Evolutionary conservation across 2,113 vertebrate species (phyloP), one percentile per base, ranked within the genome.

Genomic region (Gopherus evgoodei): DNA sequence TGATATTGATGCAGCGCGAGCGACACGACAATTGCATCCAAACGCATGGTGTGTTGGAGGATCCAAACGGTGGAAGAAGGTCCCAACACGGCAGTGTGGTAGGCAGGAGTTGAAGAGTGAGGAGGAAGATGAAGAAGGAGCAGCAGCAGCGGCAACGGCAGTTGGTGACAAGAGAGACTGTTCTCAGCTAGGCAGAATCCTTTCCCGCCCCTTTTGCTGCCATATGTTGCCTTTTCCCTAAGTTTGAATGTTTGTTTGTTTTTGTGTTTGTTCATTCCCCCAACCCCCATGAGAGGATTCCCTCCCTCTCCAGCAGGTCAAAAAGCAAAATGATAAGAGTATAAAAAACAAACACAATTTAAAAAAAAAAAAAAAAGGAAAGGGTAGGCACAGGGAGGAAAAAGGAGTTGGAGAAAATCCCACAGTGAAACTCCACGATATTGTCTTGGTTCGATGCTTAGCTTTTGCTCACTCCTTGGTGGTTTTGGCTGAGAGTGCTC

Each of bases 1-100:
- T 97, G 97, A 95, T 98, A 97, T 86, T 94, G 89, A 98, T 96
- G 97, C 97, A 97, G 97, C 97, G 97, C 97, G 97, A 97, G 96
- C 93, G 93, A 97, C 97, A 97, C 97, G 96, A 98, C 90, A 96
- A 95, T 97, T 96, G 97, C 97, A 96, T 97, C 97, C 96, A 96
- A 96, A 97, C 97, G 97, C 94, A 93, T 88, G 96, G 93, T 90
- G 95, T 86, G 95, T 96, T 95, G 97, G 95, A 97, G 96, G 95
- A 95, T 97, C 97, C 97, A 97, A 96, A 95, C 96, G 96, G 97
- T 35, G 10, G 94, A 97, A 96, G 97, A 90, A 96, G 96, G 89
- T 97, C 96, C 96, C 97, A 97, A 89, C 59, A 1, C 80, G 25
- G 97, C 96, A 96, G 95, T 93, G 95, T 95, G 86, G 96, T 94